Conservation (phyloP, 2,797 vertebrate species). For the Selene dorsalis region DNA sequence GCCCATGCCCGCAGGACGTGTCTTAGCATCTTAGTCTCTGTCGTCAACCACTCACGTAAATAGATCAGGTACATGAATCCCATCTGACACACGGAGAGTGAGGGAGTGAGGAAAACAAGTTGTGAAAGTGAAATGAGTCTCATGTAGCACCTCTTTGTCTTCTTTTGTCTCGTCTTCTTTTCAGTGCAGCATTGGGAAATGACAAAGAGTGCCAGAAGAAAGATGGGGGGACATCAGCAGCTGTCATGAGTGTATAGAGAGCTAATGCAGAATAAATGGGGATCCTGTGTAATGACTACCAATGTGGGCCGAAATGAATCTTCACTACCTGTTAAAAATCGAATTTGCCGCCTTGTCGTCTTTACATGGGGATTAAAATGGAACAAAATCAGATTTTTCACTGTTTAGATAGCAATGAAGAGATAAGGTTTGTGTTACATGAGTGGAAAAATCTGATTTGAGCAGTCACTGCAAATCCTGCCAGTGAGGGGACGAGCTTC, state of each 20-base stretch:
- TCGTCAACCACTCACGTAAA: slow-evolving; percentile 54
- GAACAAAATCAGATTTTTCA: slow-evolving; percentile 23
- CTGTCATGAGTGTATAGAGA: slow-evolving; percentile 24
- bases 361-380: slow-evolving; percentile 44
- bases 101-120: slow-evolving; percentile 30
- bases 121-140: slow-evolving; percentile 38
- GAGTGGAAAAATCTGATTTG: slow-evolving; percentile 49
- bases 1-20: slow-evolving; percentile 58
- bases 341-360: slow-evolving; percentile 34
- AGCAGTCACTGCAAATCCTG: slow-evolving; percentile 48
- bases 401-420: slow-evolving; percentile 46
- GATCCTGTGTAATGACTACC: slow-evolving; percentile 30
- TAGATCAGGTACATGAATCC: slow-evolving; percentile 58
- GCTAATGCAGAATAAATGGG: slow-evolving; percentile 38
- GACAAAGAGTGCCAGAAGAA: neutral
- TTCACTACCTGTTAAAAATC: slow-evolving; percentile 49
- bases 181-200: slow-evolving; percentile 29
- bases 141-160: slow-evolving; percentile 36
- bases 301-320: slow-evolving; percentile 23
- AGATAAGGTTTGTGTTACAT: slow-evolving; percentile 43
- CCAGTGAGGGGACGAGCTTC: slow-evolving; percentile 38
- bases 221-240: slow-evolving; percentile 25
- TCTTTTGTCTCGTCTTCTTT: slow-evolving; percentile 12
- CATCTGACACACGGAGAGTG: slow-evolving; percentile 38
- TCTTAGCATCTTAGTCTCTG: slow-evolving; percentile 56